A percentile compares a stretch with the other conserved stretches of the same genome.
Evolutionary conservation across 2,797 vertebrate species (phyloP).

Genomic region (Argentina silus): DNA sequence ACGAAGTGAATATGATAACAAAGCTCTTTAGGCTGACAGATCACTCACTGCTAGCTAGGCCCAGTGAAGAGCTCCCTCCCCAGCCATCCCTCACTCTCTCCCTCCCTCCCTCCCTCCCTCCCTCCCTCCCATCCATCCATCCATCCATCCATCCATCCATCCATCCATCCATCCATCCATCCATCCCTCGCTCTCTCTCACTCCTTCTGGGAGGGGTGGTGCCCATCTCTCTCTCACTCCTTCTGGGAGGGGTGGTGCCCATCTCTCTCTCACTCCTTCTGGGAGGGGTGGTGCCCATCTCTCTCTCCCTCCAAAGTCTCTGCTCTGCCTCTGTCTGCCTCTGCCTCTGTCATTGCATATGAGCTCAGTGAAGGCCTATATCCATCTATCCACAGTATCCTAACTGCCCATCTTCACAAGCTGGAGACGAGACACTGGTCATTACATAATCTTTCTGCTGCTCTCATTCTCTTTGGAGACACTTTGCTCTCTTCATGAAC

Average conservation of each 20-base stretch:
- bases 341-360: not conserved
- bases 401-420: not conserved
- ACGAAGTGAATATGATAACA: constrained; percentile 55
- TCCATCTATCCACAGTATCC: not conserved
- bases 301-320: not conserved
- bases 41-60: constrained; percentile 36
- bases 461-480: constrained; percentile 12
- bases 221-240: not conserved
- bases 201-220: not conserved
- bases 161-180: not conserved
- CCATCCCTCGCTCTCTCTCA: not conserved
- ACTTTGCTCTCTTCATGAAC: constrained; percentile 25
- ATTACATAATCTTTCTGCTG: not conserved
- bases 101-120: constrained; percentile 23
- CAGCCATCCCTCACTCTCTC: constrained; percentile 14
- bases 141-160: not conserved
- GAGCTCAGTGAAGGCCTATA: not conserved
- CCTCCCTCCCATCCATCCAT: not conserved
- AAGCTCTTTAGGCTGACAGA: constrained; percentile 62
- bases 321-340: not conserved
- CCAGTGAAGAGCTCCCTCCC: constrained; percentile 37
- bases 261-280: not conserved
- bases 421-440: constrained; percentile 1
- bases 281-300: not conserved
- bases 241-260: not conserved